phyloP scores from a whole-genome alignment of 1,140 invertebrate species.

The Atta cephalotes region DNA sequence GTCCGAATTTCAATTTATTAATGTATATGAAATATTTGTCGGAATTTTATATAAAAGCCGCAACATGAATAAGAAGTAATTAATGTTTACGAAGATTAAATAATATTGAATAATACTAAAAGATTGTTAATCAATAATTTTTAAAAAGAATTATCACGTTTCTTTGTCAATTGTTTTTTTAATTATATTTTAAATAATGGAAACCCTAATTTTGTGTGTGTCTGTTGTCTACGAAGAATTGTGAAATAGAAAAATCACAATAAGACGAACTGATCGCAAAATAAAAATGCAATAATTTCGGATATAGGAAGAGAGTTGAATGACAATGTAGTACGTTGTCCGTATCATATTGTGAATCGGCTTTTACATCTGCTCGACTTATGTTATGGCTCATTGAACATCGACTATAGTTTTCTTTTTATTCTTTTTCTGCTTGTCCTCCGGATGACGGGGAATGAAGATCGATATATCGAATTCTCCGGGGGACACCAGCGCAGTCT shows the following conservation, averaged over 20 bases:
- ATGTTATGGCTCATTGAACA: constrained; percentile 56
- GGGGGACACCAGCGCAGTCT: constrained; percentile 19
- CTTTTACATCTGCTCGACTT: constrained; percentile 59
- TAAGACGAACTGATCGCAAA: not conserved
- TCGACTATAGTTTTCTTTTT: constrained; percentile 44
- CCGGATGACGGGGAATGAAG: constrained; percentile 36
- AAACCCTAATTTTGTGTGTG: not conserved
- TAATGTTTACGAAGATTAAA: not conserved
- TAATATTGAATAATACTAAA: not conserved
- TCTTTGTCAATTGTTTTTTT: not conserved
- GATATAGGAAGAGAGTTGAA: not conserved
- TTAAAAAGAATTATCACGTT: not conserved
- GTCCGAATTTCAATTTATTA: constrained; percentile 13
- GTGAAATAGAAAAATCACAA: not conserved
- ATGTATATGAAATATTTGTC: not conserved
- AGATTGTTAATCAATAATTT: not conserved
- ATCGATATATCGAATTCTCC: constrained; percentile 51
- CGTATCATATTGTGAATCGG: constrained; percentile 23
- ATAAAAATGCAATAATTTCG: constrained; percentile 31
- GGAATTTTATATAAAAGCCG: not conserved
- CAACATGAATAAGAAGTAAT: not conserved
- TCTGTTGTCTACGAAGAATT: not conserved
- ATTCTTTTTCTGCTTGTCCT: constrained; percentile 28
- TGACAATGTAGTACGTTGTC: constrained; percentile 27
- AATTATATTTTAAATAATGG: not conserved